A percentile compares a stretch with the other conserved stretches of the same genome.
Evolutionary conservation across 1,140 invertebrate species (phyloP).

Genomic region (Doryteuthis pealeii): DNA sequence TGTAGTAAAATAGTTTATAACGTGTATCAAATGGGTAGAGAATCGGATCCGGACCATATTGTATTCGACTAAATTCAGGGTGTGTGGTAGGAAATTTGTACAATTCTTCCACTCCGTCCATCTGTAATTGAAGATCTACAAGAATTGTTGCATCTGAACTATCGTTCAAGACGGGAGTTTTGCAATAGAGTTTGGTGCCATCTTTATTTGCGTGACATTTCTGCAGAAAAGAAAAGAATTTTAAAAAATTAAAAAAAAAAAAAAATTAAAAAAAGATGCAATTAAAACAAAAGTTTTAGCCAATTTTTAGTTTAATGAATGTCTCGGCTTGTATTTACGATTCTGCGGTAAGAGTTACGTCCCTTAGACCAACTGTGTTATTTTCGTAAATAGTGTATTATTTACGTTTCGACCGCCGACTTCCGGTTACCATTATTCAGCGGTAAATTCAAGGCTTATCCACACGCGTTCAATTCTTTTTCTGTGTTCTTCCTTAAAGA

Average conservation of each 20-base stretch:
- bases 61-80: neutral
- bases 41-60: neutral
- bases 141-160: neutral
- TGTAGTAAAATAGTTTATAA: neutral
- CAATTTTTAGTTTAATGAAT: neutral
- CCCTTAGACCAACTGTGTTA: too few species aligned
- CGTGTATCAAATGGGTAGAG: neutral
- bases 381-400: too few species aligned
- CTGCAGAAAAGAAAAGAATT: neutral
- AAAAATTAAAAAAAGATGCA: neutral
- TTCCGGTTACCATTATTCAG: too few species aligned
- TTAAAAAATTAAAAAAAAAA: neutral
- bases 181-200: neutral
- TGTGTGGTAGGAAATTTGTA: neutral
- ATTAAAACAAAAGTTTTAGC: neutral
- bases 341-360: too few species aligned
- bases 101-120: neutral
- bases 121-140: neutral
- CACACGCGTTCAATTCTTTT: too few species aligned
- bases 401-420: too few species aligned
- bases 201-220: neutral
- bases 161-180: neutral
- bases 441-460: too few species aligned
- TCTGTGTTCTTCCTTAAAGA: too few species aligned
- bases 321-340: too few species aligned